phyloP scores from a whole-genome alignment of 2,888 invertebrate genomes.

The Callyntrura guangdongensis region DNA sequence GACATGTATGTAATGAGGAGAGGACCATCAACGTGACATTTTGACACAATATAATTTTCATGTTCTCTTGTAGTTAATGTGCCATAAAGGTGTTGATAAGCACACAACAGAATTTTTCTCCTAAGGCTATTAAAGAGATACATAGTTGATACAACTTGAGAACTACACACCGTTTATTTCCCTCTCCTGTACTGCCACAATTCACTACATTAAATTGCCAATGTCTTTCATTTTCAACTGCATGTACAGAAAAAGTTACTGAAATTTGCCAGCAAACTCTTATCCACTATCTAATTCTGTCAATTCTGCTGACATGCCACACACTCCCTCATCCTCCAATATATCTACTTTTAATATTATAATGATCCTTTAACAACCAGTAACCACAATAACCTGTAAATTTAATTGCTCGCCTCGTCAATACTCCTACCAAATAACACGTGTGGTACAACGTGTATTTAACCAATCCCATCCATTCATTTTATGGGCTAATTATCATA shows the following conservation, averaged over 20 bases:
- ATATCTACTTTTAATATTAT: conserved; percentile 37
- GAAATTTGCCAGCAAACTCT: too few species aligned
- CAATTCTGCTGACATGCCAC: neutral
- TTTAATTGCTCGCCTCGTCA: conserved; percentile 63
- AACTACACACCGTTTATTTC: too few species aligned
- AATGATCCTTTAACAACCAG: conserved; percentile 30
- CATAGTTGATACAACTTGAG: too few species aligned
- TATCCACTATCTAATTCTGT: neutral
- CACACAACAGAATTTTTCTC: conserved; percentile 33
- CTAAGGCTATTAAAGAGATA: neutral
- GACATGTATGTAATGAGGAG: conserved; percentile 31
- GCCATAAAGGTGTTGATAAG: conserved; percentile 74
- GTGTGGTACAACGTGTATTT: too few species aligned
- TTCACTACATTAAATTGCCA: neutral
- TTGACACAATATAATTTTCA: conserved; percentile 64
- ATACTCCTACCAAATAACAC: neutral
- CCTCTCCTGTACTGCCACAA: neutral
- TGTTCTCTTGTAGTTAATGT: conserved; percentile 64
- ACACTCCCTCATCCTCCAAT: neutral
- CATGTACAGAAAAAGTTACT: too few species aligned
- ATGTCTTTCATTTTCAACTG: neutral
- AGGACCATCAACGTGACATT: conserved; percentile 40
- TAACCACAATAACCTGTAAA: conserved; percentile 66
- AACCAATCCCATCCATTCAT: too few species aligned
- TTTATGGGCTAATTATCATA: too few species aligned